Conservation (phyloP, 2,797 vertebrate species). For the Streptopelia turtur region DNA sequence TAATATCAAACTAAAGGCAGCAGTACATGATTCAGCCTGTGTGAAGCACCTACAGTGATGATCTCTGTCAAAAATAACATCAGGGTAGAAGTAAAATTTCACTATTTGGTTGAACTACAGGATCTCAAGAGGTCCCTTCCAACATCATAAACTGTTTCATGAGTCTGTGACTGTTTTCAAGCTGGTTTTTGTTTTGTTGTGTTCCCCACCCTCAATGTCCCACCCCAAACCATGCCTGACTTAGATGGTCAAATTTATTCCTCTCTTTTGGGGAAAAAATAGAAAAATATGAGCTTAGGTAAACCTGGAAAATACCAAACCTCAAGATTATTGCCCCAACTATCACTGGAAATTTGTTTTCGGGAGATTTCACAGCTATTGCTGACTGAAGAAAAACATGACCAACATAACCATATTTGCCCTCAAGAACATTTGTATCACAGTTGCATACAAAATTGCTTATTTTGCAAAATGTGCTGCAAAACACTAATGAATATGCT, state of each 20-base stretch:
- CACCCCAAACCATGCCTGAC: fast-evolving
- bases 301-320: neutral
- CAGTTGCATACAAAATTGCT: neutral
- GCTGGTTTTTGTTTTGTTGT: neutral
- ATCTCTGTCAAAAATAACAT: neutral
- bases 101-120: neutral
- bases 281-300: neutral
- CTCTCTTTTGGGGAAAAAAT: neutral
- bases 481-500: neutral
- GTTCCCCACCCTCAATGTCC: neutral
- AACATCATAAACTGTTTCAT: neutral
- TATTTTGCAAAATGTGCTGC: neutral
- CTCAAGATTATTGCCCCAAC: neutral
- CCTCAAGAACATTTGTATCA: neutral
- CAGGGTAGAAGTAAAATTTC: neutral
- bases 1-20: neutral
- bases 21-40: neutral
- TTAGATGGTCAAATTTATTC: neutral
- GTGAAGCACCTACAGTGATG: neutral
- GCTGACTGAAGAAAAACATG: neutral
- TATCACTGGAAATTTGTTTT: neutral
- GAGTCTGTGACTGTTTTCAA: neutral
- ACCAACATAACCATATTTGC: neutral
- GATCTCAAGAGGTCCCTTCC: neutral
- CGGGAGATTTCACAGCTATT: neutral